A percentile compares a stretch with the other conserved stretches of the same genome.
phyloP scores from a whole-genome alignment of 2,113 vertebrate genomes.

The Thalassoma bifasciatum region DNA sequence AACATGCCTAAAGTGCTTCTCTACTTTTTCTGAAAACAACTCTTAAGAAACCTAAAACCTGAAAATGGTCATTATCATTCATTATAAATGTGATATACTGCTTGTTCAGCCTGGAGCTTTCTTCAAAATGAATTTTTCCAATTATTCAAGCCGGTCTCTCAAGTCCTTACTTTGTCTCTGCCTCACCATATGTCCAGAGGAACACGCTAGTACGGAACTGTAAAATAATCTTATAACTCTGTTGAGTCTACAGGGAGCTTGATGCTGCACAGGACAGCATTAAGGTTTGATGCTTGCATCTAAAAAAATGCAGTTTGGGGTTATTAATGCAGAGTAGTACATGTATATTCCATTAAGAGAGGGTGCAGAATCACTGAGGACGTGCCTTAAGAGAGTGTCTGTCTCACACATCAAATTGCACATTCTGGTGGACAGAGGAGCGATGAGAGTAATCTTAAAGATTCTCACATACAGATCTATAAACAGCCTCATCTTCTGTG shows the following conservation, averaged over 20 bases:
- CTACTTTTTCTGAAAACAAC: neutral
- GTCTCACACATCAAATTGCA: neutral
- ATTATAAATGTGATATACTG: slow-evolving; percentile 54
- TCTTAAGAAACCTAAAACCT: slow-evolving; percentile 52
- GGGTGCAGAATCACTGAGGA: slow-evolving; percentile 11
- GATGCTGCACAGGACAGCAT: slow-evolving; percentile 34
- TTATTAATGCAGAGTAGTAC: slow-evolving; percentile 32
- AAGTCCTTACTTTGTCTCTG: slow-evolving; percentile 25
- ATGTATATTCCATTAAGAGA: slow-evolving; percentile 48
- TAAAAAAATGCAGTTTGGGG: slow-evolving; percentile 9
- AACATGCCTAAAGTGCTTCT: slow-evolving; percentile 23
- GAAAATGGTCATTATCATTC: slow-evolving; percentile 44
- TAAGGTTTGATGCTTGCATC: slow-evolving; percentile 42
- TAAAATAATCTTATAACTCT: neutral
- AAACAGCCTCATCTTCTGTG: slow-evolving; percentile 55
- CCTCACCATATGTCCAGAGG: slow-evolving; percentile 35
- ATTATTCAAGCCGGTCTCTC: slow-evolving; percentile 45
- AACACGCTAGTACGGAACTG: slow-evolving; percentile 7
- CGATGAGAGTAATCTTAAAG: slow-evolving; percentile 20
- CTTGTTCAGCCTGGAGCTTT: slow-evolving; percentile 37
- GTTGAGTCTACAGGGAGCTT: slow-evolving; percentile 13
- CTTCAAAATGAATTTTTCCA: slow-evolving; percentile 61
- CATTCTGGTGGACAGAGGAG: slow-evolving; percentile 5
- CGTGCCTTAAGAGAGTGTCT: slow-evolving; percentile 28
- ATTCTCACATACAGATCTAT: slow-evolving; percentile 36